Conservation (phyloP, 1,140 invertebrate species). For the Arion vulgaris region DNA sequence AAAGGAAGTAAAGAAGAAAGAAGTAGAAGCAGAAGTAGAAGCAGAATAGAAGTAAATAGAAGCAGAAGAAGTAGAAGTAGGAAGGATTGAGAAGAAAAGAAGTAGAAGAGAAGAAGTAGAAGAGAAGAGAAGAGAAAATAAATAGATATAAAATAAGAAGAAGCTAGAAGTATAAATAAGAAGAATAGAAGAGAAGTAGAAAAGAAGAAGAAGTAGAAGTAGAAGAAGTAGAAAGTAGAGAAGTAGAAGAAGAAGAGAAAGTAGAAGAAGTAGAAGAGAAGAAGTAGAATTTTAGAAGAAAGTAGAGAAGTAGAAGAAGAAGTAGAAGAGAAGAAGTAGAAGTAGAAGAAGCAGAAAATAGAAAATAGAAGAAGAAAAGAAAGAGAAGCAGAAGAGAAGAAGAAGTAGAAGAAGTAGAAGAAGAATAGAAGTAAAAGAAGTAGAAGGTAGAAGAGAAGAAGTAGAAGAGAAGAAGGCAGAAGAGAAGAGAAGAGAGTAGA, state of each 20-base stretch:
- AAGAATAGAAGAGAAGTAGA: neutral
- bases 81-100: neutral
- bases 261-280: neutral
- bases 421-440: neutral
- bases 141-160: neutral
- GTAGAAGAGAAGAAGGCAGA: no score
- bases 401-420: neutral
- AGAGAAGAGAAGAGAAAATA: neutral
- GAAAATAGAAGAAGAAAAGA: no score
- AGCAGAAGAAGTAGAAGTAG: neutral
- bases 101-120: neutral
- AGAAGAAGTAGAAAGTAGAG: neutral
- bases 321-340: neutral
- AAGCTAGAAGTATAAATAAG: neutral
- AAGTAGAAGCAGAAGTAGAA: neutral
- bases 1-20: neutral
- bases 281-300: neutral
- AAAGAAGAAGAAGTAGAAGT: neutral
- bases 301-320: neutral
- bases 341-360: neutral
- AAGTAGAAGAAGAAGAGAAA: neutral
- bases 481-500: neutral
- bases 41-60: neutral
- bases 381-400: neutral
- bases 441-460: neutral